Conservation (phyloP, 2,113 vertebrate genomes). For the Microtus richardsoni region DNA sequence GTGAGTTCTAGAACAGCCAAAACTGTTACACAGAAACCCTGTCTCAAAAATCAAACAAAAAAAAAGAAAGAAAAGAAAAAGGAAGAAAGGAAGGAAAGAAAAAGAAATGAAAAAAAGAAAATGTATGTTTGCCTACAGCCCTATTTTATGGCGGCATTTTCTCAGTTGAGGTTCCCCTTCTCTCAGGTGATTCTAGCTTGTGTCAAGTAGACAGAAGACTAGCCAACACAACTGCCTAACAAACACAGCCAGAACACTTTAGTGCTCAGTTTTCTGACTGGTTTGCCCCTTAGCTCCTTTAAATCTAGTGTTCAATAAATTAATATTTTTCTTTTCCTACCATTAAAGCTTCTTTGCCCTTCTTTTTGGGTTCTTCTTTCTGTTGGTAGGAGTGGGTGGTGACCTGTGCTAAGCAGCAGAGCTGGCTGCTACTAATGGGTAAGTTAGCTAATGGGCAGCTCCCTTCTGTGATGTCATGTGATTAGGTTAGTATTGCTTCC, state of each 20-base stretch:
- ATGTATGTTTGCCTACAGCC: too few species aligned
- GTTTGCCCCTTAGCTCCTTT: neutral
- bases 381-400: neutral
- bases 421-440: neutral
- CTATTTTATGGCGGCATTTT: neutral
- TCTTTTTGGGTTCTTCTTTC: slow-evolving; percentile 41
- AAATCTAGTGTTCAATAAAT: neutral
- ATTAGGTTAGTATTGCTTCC: neutral
- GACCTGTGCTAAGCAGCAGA: slow-evolving; percentile 22
- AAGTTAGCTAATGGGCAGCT: slow-evolving; percentile 28
- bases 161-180: neutral
- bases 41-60: too few species aligned
- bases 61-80: too few species aligned
- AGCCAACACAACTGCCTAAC: neutral
- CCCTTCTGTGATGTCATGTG: neutral
- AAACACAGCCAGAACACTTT: neutral
- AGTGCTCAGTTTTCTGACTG: neutral
- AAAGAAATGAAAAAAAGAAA: too few species aligned
- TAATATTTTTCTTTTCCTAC: neutral
- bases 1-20: too few species aligned
- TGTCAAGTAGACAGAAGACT: neutral
- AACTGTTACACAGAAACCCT: too few species aligned
- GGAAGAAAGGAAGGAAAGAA: too few species aligned
- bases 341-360: neutral
- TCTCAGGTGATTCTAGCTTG: neutral